Evolutionary conservation across 2,113 vertebrate species (phyloP).

Genomic region (Esox niger): DNA sequence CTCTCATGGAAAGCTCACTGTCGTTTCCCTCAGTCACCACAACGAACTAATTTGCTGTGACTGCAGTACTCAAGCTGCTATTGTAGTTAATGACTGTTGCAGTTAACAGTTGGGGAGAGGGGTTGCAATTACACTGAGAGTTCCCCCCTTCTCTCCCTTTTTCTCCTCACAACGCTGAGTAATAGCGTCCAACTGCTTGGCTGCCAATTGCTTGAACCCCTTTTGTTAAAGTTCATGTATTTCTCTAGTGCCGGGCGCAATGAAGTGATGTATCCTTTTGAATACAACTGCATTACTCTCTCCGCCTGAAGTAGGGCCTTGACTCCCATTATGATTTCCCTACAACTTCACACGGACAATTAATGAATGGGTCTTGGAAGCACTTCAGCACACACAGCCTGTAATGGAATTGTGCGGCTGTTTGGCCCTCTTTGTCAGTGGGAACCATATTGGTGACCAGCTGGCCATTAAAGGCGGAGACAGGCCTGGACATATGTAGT

Average conservation of each 20-base stretch:
- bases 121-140: slow-evolving; percentile 73
- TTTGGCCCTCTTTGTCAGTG: slow-evolving; percentile 66
- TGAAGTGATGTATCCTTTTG: slow-evolving; percentile 74
- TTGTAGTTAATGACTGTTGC: slow-evolving; percentile 81
- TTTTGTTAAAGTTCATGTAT: slow-evolving; percentile 78
- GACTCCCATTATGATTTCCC: slow-evolving; percentile 75
- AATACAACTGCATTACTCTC: slow-evolving; percentile 70
- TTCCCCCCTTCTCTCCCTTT: slow-evolving; percentile 47
- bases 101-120: slow-evolving; percentile 76
- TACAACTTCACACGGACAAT: slow-evolving; percentile 75
- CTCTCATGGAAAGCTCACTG: slow-evolving; percentile 20
- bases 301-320: slow-evolving; percentile 64
- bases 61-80: slow-evolving; percentile 75
- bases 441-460: slow-evolving; percentile 79
- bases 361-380: slow-evolving; percentile 76
- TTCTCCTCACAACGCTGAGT: slow-evolving; percentile 62
- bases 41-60: slow-evolving; percentile 76
- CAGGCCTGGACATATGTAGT: slow-evolving; percentile 75
- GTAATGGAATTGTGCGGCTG: slow-evolving; percentile 71
- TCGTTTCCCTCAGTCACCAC: slow-evolving; percentile 62
- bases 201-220: slow-evolving; percentile 73
- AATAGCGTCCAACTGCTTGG: slow-evolving; percentile 67
- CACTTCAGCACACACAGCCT: slow-evolving; percentile 61
- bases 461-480: slow-evolving; percentile 75
- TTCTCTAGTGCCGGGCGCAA: slow-evolving; percentile 68